A percentile compares a stretch with the other conserved stretches of the same genome.
Conservation (phyloP, 2,113 vertebrate genomes). For the Chauna torquata region DNA sequence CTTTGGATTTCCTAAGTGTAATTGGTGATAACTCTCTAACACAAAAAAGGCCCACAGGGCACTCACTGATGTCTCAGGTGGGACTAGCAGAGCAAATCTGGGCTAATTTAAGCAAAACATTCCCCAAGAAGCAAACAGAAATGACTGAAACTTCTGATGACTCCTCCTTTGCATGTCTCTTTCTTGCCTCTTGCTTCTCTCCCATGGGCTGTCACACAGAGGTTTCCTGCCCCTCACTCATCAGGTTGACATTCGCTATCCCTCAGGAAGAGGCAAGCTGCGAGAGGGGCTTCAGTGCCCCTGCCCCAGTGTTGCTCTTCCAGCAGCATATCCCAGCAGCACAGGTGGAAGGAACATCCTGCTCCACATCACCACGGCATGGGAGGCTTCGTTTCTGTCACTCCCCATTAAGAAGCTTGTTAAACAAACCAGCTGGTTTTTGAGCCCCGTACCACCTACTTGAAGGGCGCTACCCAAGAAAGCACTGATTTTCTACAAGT, state of each 20-base stretch:
- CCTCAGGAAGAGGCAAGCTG: background rate
- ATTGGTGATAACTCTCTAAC: no score
- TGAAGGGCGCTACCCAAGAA: background rate
- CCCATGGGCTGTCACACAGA: fast-evolving
- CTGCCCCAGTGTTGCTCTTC: background rate
- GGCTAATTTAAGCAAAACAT: background rate
- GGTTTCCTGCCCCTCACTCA: background rate
- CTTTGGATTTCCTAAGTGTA: background rate
- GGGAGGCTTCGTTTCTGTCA: background rate
- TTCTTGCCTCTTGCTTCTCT: background rate
- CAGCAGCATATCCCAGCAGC: no score
- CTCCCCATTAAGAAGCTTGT: background rate
- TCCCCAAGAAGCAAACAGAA: background rate
- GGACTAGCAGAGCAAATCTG: background rate
- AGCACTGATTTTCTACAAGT: fast-evolving
- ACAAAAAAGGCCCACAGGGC: background rate
- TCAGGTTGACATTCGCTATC: background rate
- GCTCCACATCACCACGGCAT: background rate
- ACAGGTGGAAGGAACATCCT: background rate
- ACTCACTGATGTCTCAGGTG: background rate
- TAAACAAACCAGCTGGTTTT: background rate
- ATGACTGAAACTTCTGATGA: fast-evolving
- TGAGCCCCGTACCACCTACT: fast-evolving
- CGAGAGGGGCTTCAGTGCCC: background rate
- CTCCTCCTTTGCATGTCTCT: background rate